Percentiles rank a stretch among this genome's conserved stretches.
Conservation (phyloP, 64 coral and sea anemone species). For the Catalaphyllia jardinei region DNA sequence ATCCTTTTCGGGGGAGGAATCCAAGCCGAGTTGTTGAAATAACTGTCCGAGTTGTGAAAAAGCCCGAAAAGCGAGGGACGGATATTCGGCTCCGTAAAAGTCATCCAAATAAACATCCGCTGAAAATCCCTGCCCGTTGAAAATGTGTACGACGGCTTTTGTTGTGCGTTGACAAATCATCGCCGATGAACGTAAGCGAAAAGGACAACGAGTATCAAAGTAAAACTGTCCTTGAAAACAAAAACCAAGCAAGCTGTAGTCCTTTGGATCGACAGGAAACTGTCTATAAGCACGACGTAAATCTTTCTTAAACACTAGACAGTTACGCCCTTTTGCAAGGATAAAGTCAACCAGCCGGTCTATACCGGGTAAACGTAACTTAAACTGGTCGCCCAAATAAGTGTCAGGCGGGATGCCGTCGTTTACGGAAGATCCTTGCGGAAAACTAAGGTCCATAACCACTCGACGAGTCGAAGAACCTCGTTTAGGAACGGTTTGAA, state of each 20-base stretch:
- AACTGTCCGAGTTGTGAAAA: not conserved
- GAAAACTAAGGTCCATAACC: constrained; percentile 40
- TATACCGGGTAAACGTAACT: constrained; percentile 20
- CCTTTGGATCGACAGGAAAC: constrained; percentile 29
- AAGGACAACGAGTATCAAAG: constrained; percentile 39
- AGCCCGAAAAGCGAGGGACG: not conserved
- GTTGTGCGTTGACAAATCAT: constrained; percentile 54
- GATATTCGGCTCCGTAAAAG: constrained; percentile 20
- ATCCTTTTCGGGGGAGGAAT: not conserved
- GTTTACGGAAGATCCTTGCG: not conserved
- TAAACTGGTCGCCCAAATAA: constrained; percentile 22
- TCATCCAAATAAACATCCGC: constrained; percentile 37
- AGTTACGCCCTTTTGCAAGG: not conserved
- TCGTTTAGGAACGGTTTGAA: constrained; percentile 13
- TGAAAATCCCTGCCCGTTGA: not conserved
- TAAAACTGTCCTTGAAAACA: not conserved
- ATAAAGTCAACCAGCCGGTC: constrained; percentile 21
- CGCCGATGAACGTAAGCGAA: constrained; percentile 21
- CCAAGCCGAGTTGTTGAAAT: not conserved
- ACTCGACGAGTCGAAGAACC: not conserved
- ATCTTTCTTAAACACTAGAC: constrained; percentile 16
- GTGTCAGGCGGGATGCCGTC: constrained; percentile 7
- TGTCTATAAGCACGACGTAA: constrained; percentile 23
- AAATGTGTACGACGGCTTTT: constrained; percentile 6
- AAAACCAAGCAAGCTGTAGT: constrained; percentile 4